Evolutionary conservation across 2,797 vertebrate genomes (phyloP).

Genomic region (Nyctibius grandis): DNA sequence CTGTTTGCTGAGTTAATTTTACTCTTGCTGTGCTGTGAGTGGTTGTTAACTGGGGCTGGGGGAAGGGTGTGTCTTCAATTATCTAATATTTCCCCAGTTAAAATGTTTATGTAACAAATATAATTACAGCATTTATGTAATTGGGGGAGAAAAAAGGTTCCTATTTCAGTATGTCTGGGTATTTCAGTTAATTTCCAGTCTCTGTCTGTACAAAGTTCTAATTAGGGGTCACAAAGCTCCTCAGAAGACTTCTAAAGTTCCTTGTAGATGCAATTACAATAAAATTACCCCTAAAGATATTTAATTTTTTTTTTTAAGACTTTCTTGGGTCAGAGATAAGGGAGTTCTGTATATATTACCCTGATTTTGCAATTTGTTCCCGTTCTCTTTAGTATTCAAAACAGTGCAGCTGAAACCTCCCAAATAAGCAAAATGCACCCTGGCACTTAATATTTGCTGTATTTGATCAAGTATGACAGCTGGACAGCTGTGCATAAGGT

Average conservation of each 20-base stretch:
- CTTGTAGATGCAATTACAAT: neutral
- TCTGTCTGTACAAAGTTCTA: neutral
- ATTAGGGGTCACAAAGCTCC: neutral
- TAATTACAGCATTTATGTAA: slow-evolving; percentile 42
- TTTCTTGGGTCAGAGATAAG: neutral
- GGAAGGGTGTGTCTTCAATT: neutral
- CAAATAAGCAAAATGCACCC: neutral
- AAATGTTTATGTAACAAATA: slow-evolving; percentile 44
- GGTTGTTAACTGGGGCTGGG: neutral
- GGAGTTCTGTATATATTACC: neutral
- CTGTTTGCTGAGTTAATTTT: slow-evolving; percentile 14
- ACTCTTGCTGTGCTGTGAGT: neutral
- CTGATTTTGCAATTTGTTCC: slow-evolving; percentile 43
- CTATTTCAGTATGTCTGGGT: neutral
- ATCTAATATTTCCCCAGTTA: slow-evolving; percentile 3
- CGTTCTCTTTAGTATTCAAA: slow-evolving; percentile 41
- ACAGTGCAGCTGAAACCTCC: neutral
- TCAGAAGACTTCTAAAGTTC: neutral
- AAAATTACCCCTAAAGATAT: neutral
- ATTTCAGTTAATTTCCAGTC: slow-evolving; percentile 27
- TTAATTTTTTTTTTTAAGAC: neutral
- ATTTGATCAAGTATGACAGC: neutral
- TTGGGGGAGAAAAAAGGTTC: neutral
- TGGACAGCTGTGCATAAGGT: neutral
- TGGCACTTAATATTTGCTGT: neutral